Base-by-base conservation (phyloP, 2,888 invertebrate species). In the Hylaea fasciaria region DNA sequence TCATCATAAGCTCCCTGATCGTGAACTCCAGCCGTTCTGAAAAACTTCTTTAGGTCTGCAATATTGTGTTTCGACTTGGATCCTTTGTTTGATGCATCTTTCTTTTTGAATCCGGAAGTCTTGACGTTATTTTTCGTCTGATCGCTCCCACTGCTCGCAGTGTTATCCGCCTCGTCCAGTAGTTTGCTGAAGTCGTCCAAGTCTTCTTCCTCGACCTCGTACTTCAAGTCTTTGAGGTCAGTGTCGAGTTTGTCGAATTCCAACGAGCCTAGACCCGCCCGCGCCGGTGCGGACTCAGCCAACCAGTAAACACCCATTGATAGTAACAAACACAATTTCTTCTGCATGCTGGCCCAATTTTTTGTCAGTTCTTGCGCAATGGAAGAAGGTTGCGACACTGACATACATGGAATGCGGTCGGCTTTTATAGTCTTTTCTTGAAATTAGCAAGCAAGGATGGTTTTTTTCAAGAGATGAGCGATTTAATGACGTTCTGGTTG, bases 321-420 rank as follows among this genome's bases (percentile, higher is more conserved):
- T 69, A 89, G 53, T 55, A 80, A 64, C 46, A 87, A 71, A 64
- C 74, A 80, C 70, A 81, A 77, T 78, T 82, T 84, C 69, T 82
- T 88, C 81, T 77, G 75, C 86, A 87, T 89, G 28, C 5, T 77
- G 73, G 66, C 70, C 72, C 57, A 68, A 73, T 74, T 83, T 83
- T 87, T 84, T 85, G 64, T 62, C 14, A 57, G 68, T 69, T 85
- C 82, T 87, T 87, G 81, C 75, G 78, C 85, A 89, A 88, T 82
- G 67, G 82, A 86, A 87, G 78, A 87, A 82, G 90, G 87, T 91
- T 90, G 79, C 87, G 92, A 89, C 92, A 92, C 90, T 92, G 92
- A 92, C 92, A 91, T 86, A 91, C 90, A 91, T 92, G 87, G 65
- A 69, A 66, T 70, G 57, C 52, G 76, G 70, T 76, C 74, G 71